A percentile compares a stretch with the other conserved stretches of the same genome.
These are phyloP conservation scores for Zygaena filipendulae DNA, from an alignment of 2,888 invertebrate species.

Conservation along the genomic window DNA sequence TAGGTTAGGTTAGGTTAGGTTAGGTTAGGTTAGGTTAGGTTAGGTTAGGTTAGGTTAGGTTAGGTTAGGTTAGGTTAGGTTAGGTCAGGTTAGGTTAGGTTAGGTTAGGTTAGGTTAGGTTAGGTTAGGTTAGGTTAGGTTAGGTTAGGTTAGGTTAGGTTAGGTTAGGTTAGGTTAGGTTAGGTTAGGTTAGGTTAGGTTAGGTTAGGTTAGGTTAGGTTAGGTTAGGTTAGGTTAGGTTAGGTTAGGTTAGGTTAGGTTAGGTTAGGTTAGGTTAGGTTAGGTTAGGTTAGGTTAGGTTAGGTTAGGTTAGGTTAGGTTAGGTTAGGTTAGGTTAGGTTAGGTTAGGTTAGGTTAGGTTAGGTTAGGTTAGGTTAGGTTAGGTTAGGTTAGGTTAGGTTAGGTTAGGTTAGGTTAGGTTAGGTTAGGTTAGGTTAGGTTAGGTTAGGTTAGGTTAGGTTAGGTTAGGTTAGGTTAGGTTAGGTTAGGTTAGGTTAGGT, in stretches of 20 bases:
- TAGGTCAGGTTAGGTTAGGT: slow-evolving; percentile 7
- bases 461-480: slow-evolving; percentile 16
- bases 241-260: slow-evolving; percentile 6
- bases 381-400: slow-evolving; percentile 8
- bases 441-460: slow-evolving; percentile 15
- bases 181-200: slow-evolving; percentile 8
- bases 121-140: slow-evolving; percentile 8
- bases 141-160: slow-evolving; percentile 8
- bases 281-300: slow-evolving; percentile 7
- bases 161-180: slow-evolving; percentile 8
- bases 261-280: slow-evolving; percentile 5
- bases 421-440: slow-evolving; percentile 7
- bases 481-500: slow-evolving; percentile 16
- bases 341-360: slow-evolving; percentile 5
- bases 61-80: slow-evolving; percentile 7
- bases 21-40: slow-evolving; percentile 8
- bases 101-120: slow-evolving; percentile 8
- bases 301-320: slow-evolving; percentile 7
- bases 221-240: slow-evolving; percentile 9
- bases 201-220: slow-evolving; percentile 9
- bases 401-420: slow-evolving; percentile 9
- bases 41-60: slow-evolving; percentile 8
- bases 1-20: slow-evolving; percentile 8
- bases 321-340: slow-evolving; percentile 8
- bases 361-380: slow-evolving; percentile 4